Evolutionary conservation across 2,113 vertebrate genomes (phyloP).

Genomic region (Sisor rabdophorus): DNA sequence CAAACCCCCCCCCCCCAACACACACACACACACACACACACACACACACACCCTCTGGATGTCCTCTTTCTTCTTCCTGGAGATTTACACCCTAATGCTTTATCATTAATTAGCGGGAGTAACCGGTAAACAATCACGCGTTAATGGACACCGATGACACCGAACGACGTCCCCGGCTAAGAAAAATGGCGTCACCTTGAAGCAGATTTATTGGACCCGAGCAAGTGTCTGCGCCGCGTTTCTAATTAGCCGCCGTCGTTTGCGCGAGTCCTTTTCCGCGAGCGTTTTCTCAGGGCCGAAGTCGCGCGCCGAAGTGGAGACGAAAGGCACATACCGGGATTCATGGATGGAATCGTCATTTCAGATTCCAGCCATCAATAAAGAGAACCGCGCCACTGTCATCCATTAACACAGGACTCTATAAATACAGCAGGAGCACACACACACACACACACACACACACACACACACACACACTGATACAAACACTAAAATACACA

Average conservation of each 20-base stretch:
- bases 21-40: constrained; percentile 1
- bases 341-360: constrained; percentile 54
- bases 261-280: constrained; percentile 44
- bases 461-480: neutral
- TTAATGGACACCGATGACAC: constrained; percentile 34
- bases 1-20: neutral
- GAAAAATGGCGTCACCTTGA: constrained; percentile 50
- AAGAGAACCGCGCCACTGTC: constrained; percentile 35
- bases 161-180: constrained; percentile 41
- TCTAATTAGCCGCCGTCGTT: constrained; percentile 55
- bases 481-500: too few relatives aligned
- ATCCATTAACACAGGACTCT: constrained; percentile 40
- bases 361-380: constrained; percentile 52
- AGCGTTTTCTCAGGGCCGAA: constrained; percentile 37
- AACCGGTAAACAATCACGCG: constrained; percentile 50
- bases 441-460: constrained; percentile 2
- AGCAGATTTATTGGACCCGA: constrained; percentile 45
- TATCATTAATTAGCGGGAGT: constrained; percentile 50
- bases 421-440: constrained; percentile 37
- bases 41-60: constrained; percentile 3
- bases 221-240: constrained; percentile 47
- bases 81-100: constrained; percentile 47
- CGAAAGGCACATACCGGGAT: constrained; percentile 19
- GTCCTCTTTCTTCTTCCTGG: constrained; percentile 19
- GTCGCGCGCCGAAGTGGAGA: constrained; percentile 31